Conservation (phyloP, 2,797 vertebrate genomes). For the Stomatorhinus walkeri region DNA sequence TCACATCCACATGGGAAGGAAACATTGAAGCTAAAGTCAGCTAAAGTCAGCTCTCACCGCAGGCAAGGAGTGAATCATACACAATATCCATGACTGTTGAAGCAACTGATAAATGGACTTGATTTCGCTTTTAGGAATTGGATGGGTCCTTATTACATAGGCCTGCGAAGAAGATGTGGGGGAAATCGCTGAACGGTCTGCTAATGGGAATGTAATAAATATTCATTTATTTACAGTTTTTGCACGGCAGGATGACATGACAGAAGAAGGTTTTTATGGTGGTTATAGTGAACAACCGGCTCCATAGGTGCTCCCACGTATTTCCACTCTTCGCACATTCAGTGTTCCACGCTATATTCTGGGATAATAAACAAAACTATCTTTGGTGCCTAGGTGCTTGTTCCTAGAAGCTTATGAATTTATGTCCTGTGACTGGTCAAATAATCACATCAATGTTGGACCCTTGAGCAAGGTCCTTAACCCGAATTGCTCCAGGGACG, state of each 20-base stretch:
- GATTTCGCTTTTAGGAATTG: not conserved
- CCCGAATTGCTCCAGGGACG: not conserved
- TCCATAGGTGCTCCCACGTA: not conserved
- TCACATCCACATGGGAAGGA: not conserved
- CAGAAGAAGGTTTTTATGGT: not conserved
- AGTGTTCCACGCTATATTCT: not conserved
- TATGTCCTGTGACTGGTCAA: not conserved
- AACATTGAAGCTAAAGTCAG: not conserved
- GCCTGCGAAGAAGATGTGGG: not conserved
- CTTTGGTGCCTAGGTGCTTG: not conserved
- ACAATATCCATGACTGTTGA: not conserved
- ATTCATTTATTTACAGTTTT: not conserved
- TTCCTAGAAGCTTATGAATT: not conserved
- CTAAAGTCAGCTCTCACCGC: not conserved
- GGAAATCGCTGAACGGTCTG: not conserved
- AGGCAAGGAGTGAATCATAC: not conserved
- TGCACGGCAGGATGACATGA: not conserved
- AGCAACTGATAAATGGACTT: not conserved
- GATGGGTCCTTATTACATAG: not conserved
- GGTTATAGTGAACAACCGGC: not conserved
- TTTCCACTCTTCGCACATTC: not conserved
- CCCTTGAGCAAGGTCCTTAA: not conserved
- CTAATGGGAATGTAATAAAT: not conserved
- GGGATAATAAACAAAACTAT: not conserved
- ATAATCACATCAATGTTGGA: not conserved